Evolutionary conservation across 2,888 invertebrate species (phyloP), one percentile per base, ranked within the genome.

Genomic region (Chirona hameri): DNA sequence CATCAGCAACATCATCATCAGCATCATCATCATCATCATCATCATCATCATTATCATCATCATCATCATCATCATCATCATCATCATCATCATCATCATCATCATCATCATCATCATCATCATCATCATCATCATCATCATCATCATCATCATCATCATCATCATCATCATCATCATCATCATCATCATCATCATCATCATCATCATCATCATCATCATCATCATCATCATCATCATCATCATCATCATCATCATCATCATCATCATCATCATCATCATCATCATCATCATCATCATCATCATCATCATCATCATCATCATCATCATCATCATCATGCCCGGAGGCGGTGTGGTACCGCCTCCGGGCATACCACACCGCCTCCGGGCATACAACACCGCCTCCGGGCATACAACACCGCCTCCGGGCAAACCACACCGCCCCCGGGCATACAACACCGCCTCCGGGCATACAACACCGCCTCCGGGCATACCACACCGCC

Each of bases 51-150:
- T n/a, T n/a, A n/a, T n/a, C n/a, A n/a, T n/a, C n/a, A 65, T 65
- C 65, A 65, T 65, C 65, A 65, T 65, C 65, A 65, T 65, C 65
- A 65, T 65, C 65, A 65, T 65, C 65, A 65, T 65, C 65, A 65
- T 65, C 65, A 65, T 65, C 65, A 65, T 65, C 65, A 65, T 65
- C 65, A 65, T 65, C 65, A 65, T 65, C 65, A 65, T 65, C 65
- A 65, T 65, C 65, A 65, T 65, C 65, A 65, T 65, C 65, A 65
- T 65, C 65, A 65, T 65, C 65, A 65, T 65, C 65, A 65, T 65
- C 65, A 65, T 65, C 65, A 65, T 65, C 65, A 65, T 65, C 65
- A 65, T 65, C 65, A 65, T 65, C 65, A 65, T 65, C 65, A 65
- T 65, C 65, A 65, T 65, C 65, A 65, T 65, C 65, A 65, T 65